phyloP scores from a whole-genome alignment of 2,797 vertebrate genomes.

The Adrianichthys oophorus region DNA sequence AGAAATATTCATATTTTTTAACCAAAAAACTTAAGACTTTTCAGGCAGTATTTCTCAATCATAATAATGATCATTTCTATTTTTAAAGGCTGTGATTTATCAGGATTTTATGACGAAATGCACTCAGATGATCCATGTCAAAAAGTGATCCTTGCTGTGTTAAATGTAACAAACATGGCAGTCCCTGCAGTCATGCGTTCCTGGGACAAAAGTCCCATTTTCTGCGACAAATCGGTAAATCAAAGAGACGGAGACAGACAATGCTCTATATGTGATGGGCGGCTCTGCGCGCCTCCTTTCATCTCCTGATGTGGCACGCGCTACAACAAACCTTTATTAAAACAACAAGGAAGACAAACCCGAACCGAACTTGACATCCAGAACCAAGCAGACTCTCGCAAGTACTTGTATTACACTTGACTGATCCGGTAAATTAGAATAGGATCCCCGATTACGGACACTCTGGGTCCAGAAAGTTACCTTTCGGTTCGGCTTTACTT shows the following conservation, averaged over 20 bases:
- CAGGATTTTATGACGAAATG: too few relatives aligned
- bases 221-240: constrained; percentile 77
- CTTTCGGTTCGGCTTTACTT: constrained; percentile 1
- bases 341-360: neutral
- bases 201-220: constrained; percentile 76
- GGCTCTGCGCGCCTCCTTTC: constrained; percentile 70
- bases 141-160: constrained; percentile 21
- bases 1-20: constrained; percentile 1
- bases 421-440: constrained; percentile 50
- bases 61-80: too few relatives aligned
- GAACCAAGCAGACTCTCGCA: constrained; percentile 29
- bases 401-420: constrained; percentile 51
- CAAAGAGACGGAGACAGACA: constrained; percentile 74
- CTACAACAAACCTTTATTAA: constrained; percentile 46
- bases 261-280: constrained; percentile 74
- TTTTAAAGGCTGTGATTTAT: too few relatives aligned
- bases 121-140: constrained; percentile 20
- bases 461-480: constrained; percentile 35
- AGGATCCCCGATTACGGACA: constrained; percentile 16
- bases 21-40: too few relatives aligned
- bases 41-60: too few relatives aligned
- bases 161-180: constrained; percentile 49
- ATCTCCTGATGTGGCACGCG: constrained; percentile 68
- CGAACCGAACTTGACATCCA: neutral
- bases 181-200: constrained; percentile 57